Evolutionary conservation across 1,140 invertebrate species (phyloP).

Genomic region (Helicoverpa zea): DNA sequence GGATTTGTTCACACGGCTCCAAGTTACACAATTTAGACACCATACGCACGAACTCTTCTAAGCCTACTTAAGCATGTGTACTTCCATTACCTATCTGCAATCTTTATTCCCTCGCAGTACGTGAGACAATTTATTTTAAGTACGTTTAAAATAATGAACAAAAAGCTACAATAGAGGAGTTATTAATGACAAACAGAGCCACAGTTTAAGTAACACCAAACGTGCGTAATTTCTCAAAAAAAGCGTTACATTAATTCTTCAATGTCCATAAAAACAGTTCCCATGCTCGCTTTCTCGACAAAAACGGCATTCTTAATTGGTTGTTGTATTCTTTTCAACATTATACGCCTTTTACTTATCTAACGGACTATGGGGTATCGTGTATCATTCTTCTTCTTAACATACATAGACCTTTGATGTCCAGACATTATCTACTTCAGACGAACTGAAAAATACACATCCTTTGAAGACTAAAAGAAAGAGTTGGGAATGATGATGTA

Average conservation of each 20-base stretch:
- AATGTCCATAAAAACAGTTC: constrained; percentile 41
- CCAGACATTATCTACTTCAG: neutral
- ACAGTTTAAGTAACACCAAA: neutral
- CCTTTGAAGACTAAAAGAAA: no score
- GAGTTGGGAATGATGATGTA: no score
- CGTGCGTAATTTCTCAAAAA: constrained; percentile 33
- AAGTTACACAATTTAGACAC: no score
- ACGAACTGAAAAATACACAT: neutral
- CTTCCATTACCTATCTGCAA: no score
- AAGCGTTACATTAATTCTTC: constrained; percentile 22
- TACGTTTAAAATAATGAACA: neutral
- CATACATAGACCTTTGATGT: neutral
- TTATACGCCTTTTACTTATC: neutral
- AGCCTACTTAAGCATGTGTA: no score
- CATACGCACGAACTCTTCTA: no score
- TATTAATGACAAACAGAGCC: neutral
- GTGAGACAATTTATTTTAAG: neutral
- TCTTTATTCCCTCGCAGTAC: no score
- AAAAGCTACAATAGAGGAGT: neutral
- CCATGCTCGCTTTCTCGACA: constrained; percentile 48
- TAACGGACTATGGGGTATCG: neutral
- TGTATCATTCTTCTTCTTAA: neutral
- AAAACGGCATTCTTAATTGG: constrained; percentile 35
- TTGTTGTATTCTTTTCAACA: constrained; percentile 25
- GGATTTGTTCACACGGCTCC: no score